These are phyloP conservation scores for Crossocerus cetratus DNA, from an alignment of 2,888 invertebrate species.

Conservation along the genomic window DNA sequence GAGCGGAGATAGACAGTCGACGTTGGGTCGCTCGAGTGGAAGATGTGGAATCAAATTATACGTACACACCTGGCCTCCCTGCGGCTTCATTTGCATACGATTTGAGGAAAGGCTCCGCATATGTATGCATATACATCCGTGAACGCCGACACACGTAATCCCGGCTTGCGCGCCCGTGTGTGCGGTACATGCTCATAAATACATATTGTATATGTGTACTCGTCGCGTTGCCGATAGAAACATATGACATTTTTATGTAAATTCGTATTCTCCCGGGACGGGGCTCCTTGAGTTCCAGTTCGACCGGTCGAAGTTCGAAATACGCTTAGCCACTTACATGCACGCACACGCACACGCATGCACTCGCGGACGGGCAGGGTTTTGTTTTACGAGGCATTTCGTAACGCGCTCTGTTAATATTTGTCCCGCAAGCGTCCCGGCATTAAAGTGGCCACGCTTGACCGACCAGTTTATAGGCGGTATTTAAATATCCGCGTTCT, in stretches of 20 bases:
- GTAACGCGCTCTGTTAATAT: conserved; percentile 63
- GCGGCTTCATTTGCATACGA: conserved; percentile 64
- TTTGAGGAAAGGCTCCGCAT: conserved; percentile 57
- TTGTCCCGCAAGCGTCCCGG: conserved; percentile 54
- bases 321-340: conserved; percentile 11
- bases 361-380: conserved; percentile 31
- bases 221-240: conserved; percentile 60
- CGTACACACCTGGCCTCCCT: conserved; percentile 60
- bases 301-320: conserved; percentile 56
- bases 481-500: conserved; percentile 45
- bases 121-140: conserved; percentile 7
- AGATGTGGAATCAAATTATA: conserved; percentile 55
- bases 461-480: conserved; percentile 50
- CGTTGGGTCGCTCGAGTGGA: background rate
- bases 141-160: conserved; percentile 7
- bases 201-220: conserved; percentile 43
- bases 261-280: conserved; percentile 53
- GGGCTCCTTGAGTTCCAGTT: conserved; percentile 52
- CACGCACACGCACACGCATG: too few relatives aligned
- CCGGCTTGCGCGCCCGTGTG: too few relatives aligned
- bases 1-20: conserved; percentile 10
- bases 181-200: background rate
- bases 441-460: conserved; percentile 51
- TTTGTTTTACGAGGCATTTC: conserved; percentile 67
- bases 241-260: conserved; percentile 70